phyloP scores from a whole-genome alignment of 2,797 vertebrate genomes.

The Mormyrops attenuatus region DNA sequence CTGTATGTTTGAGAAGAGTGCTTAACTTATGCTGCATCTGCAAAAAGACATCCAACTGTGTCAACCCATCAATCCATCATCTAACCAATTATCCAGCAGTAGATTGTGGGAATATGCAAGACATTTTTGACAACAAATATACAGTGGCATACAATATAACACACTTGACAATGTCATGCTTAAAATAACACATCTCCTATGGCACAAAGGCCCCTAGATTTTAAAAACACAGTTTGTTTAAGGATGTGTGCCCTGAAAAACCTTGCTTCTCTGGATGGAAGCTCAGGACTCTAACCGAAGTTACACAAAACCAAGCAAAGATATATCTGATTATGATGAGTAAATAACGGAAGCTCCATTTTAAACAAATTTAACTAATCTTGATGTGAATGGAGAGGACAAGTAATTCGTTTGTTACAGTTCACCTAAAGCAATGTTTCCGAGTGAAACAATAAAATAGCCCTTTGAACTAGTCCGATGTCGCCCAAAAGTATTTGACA shows the following conservation, averaged over 20 bases:
- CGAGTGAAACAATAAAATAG: background rate
- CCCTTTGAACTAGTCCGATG: background rate
- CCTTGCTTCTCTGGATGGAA: background rate
- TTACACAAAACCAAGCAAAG: background rate
- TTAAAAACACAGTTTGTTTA: background rate
- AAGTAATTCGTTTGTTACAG: background rate
- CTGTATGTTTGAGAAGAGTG: background rate
- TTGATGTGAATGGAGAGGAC: background rate
- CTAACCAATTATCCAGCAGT: background rate
- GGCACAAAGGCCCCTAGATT: background rate
- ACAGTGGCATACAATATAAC: background rate
- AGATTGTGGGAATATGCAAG: background rate
- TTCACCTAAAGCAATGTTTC: background rate
- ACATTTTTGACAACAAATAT: background rate
- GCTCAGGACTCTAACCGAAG: background rate
- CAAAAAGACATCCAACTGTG: background rate
- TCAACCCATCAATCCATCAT: conserved; percentile 5
- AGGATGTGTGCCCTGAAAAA: background rate
- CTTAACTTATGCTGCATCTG: background rate
- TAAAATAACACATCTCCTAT: background rate
- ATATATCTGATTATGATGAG: background rate
- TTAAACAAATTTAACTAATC: background rate
- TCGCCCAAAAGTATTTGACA: background rate
- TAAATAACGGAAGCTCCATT: background rate
- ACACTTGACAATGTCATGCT: background rate